These are phyloP conservation scores for Manis crassicaudata DNA, from an alignment of 2,797 vertebrate genomes.

Conservation along the genomic window DNA sequence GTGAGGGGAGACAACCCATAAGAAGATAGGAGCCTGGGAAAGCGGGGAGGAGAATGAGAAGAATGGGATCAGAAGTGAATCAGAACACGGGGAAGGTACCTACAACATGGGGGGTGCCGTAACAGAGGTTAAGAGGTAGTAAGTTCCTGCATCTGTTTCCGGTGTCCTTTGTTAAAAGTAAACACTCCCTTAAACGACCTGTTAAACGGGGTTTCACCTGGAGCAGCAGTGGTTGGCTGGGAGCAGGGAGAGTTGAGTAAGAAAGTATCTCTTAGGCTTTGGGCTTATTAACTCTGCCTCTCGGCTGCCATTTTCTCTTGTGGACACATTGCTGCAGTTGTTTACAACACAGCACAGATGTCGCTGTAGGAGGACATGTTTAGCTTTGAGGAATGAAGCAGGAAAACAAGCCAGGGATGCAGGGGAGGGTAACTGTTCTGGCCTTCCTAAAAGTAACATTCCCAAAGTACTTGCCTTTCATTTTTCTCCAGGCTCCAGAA, in stretches of 20 bases:
- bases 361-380: neutral
- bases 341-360: neutral
- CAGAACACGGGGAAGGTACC: neutral
- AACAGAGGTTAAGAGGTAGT: neutral
- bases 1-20: neutral
- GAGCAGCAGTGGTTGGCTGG: neutral
- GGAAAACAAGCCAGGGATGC: neutral
- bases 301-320: neutral
- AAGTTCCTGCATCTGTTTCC: neutral
- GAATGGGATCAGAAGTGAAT: neutral
- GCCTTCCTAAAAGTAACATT: neutral
- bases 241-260: neutral
- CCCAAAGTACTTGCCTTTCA: neutral
- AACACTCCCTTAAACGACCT: neutral
- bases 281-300: neutral
- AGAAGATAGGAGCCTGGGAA: neutral
- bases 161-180: neutral
- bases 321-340: neutral
- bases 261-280: neutral
- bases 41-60: rapidly evolving
- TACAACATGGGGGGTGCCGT: too few species aligned
- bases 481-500: neutral
- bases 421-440: neutral
- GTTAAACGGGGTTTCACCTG: neutral
- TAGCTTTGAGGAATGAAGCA: neutral